Evolutionary conservation across 2,888 invertebrate species (phyloP), one percentile per base, ranked within the genome.

Genomic region (Koerneria pararmatus): DNA sequence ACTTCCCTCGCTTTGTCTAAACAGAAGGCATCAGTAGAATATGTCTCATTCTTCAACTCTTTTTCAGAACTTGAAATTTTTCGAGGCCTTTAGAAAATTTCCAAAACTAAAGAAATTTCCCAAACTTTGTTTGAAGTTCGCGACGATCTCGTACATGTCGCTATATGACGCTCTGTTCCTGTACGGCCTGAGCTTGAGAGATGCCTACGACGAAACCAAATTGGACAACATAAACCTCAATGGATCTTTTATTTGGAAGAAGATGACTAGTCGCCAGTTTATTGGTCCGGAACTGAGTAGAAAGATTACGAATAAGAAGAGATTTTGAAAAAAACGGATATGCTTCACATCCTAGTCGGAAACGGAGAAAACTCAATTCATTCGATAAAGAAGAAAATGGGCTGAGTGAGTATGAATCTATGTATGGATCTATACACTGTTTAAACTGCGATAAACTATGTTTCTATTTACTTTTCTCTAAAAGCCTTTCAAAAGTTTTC

Each of bases 121-220:
- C 46, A 46, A n/a, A 27, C 11, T 27, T 53, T 53, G 24, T 11
- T 19, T 76, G 46, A 59, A 80, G 80, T 82, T 79, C 73, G 81
- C 79, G 5, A 82, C 80, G 0, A 65, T 82, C 11, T 72, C 77
- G 8, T 81, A 81, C 66, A 79, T 81, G 78, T 76, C 79, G 29
- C 72, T 81, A 5, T 82, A 81, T 67, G 81, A 81, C 67, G 80
- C 81, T 4, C 68, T 81, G 0, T 80, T 78, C 51, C 68, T 82
- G 5, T 81, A 82, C 66, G 81, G 79, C 8, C 59, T 81, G 53
- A 81, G 81, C 4, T 65, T 81, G 27, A 67, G 79, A 48, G 81
- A 82, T 65, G 81, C 81, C 1, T 82, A 73, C 60, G 78, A 82
- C n/a, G 79, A 79, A 24, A 65, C 66, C 8, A 68, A 69, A 24